A percentile compares a stretch with the other conserved stretches of the same genome.
Conservation (phyloP, 2,888 invertebrate genomes). For the Venusia cambrica region DNA sequence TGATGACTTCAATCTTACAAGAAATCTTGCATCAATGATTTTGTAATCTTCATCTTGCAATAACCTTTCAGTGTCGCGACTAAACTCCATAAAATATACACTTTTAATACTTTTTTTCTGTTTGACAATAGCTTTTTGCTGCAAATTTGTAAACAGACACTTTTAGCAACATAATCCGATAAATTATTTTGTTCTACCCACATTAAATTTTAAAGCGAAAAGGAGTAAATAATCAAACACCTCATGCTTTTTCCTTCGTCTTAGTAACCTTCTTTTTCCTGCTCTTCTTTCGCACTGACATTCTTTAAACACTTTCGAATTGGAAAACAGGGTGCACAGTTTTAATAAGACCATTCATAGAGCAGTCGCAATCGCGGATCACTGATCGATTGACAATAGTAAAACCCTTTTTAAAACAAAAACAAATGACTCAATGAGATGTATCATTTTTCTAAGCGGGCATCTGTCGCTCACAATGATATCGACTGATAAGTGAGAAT, state of each 20-base stretch:
- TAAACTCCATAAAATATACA: slow-evolving; percentile 22
- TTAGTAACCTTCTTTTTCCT: slow-evolving; percentile 72
- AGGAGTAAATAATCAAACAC: slow-evolving; percentile 31
- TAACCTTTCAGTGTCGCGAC: slow-evolving; percentile 23
- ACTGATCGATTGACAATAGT: slow-evolving; percentile 24
- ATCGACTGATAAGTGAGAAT: slow-evolving; percentile 61
- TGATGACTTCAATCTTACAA: background rate
- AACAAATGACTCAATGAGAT: slow-evolving; percentile 41
- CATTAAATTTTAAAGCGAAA: slow-evolving; percentile 15
- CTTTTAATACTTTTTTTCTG: slow-evolving; percentile 23
- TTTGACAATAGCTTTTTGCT: no score
- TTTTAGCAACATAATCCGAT: slow-evolving; percentile 1
- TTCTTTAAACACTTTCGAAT: slow-evolving; percentile 64
- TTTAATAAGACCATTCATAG: slow-evolving; percentile 61
- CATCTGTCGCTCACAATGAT: slow-evolving; percentile 62
- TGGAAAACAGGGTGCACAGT: slow-evolving; percentile 69
- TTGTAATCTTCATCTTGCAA: slow-evolving; percentile 21
- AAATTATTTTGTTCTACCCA: slow-evolving; percentile 30
- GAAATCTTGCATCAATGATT: slow-evolving; percentile 20
- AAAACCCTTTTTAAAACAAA: slow-evolving; percentile 37
- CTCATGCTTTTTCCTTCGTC: slow-evolving; percentile 52
- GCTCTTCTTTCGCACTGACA: slow-evolving; percentile 78
- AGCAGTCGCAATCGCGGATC: slow-evolving; percentile 15
- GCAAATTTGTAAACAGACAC: slow-evolving; percentile 6
- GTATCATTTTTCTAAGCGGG: slow-evolving; percentile 46